Evolutionary conservation across 1,140 invertebrate genomes (phyloP).

Genomic region (Hyphantria cunea): DNA sequence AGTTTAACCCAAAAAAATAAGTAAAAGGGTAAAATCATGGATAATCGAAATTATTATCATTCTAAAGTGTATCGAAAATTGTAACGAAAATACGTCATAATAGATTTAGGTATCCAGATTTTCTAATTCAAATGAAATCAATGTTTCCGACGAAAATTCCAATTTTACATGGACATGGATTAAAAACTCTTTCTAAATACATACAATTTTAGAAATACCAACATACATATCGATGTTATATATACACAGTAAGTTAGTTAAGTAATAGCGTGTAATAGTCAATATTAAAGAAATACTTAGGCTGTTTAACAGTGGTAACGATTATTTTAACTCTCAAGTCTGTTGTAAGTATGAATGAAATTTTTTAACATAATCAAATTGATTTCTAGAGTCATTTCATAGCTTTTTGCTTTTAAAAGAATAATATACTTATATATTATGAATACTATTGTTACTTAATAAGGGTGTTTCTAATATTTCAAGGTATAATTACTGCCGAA

Average conservation of each 20-base stretch:
- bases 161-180: conserved; percentile 23
- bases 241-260: conserved; percentile 63
- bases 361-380: conserved; percentile 28
- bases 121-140: conserved; percentile 22
- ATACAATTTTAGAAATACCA: conserved; percentile 67
- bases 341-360: conserved; percentile 21
- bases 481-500: neutral
- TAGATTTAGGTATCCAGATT: conserved; percentile 42
- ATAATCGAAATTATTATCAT: conserved; percentile 56
- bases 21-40: conserved; percentile 55
- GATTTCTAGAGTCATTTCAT: conserved; percentile 34
- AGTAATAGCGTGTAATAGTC: conserved; percentile 74
- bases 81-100: conserved; percentile 42
- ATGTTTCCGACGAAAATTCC: conserved; percentile 39
- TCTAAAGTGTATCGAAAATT: conserved; percentile 49
- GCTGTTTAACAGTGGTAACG: conserved; percentile 71
- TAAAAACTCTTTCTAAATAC: conserved; percentile 24
- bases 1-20: conserved; percentile 45
- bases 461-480: conserved; percentile 54
- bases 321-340: conserved; percentile 24
- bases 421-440: conserved; percentile 55
- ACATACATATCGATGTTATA: conserved; percentile 81
- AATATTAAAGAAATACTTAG: conserved; percentile 65
- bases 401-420: conserved; percentile 40
- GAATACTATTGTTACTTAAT: conserved; percentile 54